Evolutionary conservation across 2,797 vertebrate species (phyloP).

Genomic region (Siniperca scherzeri): DNA sequence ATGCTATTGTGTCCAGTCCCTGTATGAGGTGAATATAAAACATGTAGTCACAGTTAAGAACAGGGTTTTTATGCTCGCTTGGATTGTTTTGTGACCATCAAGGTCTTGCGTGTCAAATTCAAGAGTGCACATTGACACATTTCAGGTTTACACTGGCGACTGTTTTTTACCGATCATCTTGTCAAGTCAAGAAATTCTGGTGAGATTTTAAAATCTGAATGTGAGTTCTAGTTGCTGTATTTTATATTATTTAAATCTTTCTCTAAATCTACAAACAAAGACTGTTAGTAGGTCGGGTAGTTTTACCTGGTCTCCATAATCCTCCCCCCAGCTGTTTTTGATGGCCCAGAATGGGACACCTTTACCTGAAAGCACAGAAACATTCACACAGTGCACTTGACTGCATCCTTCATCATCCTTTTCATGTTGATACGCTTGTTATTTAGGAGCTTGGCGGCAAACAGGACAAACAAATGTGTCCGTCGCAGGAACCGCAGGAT

Average conservation of each 20-base stretch:
- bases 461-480: neutral
- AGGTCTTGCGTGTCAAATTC: neutral
- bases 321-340: slow-evolving; percentile 95
- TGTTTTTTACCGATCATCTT: neutral
- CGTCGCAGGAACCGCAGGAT: too few species aligned
- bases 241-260: neutral
- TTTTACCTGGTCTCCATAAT: slow-evolving; percentile 93
- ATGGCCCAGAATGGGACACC: slow-evolving; percentile 92
- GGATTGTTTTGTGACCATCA: neutral
- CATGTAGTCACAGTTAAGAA: neutral
- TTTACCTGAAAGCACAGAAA: slow-evolving; percentile 81
- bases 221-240: neutral
- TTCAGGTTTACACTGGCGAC: neutral
- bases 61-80: neutral
- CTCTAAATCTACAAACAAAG: neutral
- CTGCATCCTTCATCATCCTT: too few species aligned
- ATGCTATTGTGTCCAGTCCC: neutral
- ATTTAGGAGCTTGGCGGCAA: neutral
- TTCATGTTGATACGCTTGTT: neutral
- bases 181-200: neutral
- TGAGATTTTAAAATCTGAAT: neutral
- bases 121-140: too few species aligned
- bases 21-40: neutral
- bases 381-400: neutral
- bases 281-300: neutral